These are phyloP conservation scores for Metellina segmentata DNA, from an alignment of 2,888 invertebrate species.

Conservation along the genomic window DNA sequence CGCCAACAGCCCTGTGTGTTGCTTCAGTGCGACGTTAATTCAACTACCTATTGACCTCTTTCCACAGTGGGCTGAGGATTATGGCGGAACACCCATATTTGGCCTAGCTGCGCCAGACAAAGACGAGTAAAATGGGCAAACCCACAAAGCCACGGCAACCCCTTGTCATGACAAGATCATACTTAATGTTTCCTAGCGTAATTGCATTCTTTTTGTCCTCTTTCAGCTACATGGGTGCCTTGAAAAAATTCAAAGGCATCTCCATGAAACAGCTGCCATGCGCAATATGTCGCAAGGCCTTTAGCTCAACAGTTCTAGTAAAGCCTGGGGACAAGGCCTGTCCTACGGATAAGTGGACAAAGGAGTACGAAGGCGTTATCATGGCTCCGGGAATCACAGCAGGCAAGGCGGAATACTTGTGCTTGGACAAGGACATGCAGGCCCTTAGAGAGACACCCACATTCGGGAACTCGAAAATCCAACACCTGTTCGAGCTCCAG, in stretches of 20 bases:
- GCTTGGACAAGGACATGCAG: constrained; percentile 23
- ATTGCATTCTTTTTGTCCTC: background rate
- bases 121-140: too few relatives aligned
- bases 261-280: background rate
- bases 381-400: constrained; percentile 27
- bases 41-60: too few relatives aligned
- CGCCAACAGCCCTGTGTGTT: too few relatives aligned
- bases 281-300: background rate
- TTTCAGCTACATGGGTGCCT: background rate
- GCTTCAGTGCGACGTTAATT: too few relatives aligned
- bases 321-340: constrained; percentile 5
- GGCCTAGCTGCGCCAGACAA: too few relatives aligned
- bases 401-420: constrained; percentile 2
- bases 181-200: background rate
- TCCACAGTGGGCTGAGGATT: too few relatives aligned
- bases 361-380: constrained; percentile 29
- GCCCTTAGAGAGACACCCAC: background rate
- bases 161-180: too few relatives aligned
- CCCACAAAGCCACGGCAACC: too few relatives aligned
- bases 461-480: background rate
- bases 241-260: background rate
- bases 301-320: background rate
- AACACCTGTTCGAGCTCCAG: background rate
- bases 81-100: too few relatives aligned
- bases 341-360: background rate